Percentiles rank a stretch among this genome's conserved stretches.
phyloP scores from a whole-genome alignment of 2,888 invertebrate species.

The Tanypteryx hageni region DNA sequence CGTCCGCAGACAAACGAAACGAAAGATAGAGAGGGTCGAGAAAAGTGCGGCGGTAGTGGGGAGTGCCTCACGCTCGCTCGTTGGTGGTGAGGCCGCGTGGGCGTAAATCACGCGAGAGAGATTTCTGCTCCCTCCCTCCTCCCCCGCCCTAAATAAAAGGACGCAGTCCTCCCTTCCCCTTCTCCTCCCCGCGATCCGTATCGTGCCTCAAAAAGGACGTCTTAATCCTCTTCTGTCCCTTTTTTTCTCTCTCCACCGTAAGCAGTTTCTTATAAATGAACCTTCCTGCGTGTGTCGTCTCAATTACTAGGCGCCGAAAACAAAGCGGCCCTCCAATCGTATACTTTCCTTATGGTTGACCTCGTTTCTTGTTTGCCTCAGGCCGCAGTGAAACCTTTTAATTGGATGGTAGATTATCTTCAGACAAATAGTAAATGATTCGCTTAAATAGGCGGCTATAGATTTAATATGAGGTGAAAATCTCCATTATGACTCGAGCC shows the following conservation, averaged over 20 bases:
- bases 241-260: background rate
- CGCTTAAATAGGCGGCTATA: no score
- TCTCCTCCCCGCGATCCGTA: background rate
- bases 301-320: constrained; percentile 17
- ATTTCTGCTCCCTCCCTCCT: background rate
- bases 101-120: background rate
- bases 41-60: background rate
- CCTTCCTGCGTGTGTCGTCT: background rate
- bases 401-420: background rate
- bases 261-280: background rate
- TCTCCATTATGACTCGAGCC: no score
- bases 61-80: no score
- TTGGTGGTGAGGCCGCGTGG: background rate
- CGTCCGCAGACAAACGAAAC: no score
- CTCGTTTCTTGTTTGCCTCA: background rate
- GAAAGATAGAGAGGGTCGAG: background rate
- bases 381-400: background rate
- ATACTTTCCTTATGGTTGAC: background rate
- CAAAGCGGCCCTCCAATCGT: background rate
- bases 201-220: background rate
- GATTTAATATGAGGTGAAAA: no score
- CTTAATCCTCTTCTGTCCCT: background rate
- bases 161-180: background rate
- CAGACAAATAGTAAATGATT: no score
- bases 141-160: background rate